Base-by-base conservation (phyloP, 2,888 invertebrate species). In the Pseudococcus longispinus region DNA sequence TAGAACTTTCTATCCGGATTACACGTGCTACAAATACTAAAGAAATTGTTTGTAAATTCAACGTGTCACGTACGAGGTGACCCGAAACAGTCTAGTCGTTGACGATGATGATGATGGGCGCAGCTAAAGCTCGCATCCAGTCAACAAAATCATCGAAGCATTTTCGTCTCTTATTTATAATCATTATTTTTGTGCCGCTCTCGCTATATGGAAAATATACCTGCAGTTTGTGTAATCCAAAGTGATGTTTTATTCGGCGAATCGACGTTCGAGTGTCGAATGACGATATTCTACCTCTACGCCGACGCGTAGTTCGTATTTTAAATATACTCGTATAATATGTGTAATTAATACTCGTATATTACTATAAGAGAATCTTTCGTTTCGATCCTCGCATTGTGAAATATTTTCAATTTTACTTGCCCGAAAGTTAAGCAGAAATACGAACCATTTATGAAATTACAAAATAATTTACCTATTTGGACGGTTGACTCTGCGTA, bases 1-100 rank as follows among this genome's bases (percentile, higher is more conserved):
- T 32, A 77, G 86, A 86, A 86, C 77, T 77, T 86, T 44, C 77
- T 86, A 86, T 86, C 86, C 86, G 44, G 86, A 86, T 55, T 55
- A 86, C 80, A 29, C 77, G 37, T 86, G 86, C 51, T 80, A 70
- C 20, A 86, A 74, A 80, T 86, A 86, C 44, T 44, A 51, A 86
- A 32, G 26, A 85, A 65, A 44, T 46, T 29, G 9, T 26, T 23
- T 65, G n/a, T 65, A 70, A 70, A 29, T 18, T 18, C 29, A 29
- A 80, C 42, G 37, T 80, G 77, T 23, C 77, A 74, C 32, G n/a
- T 0, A 42, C 26, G 20, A 29, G 20, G 29, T 42, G 77, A n/a
- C 42, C 18, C 42, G 11, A 20, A 80, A 80, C 77, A 37, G 42
- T 80, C 77, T 80, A 80, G 77, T 80, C 77, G 42, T 20, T 70